Conservation (phyloP, 2,113 vertebrate genomes). For the Gymnocephalus cernua region DNA sequence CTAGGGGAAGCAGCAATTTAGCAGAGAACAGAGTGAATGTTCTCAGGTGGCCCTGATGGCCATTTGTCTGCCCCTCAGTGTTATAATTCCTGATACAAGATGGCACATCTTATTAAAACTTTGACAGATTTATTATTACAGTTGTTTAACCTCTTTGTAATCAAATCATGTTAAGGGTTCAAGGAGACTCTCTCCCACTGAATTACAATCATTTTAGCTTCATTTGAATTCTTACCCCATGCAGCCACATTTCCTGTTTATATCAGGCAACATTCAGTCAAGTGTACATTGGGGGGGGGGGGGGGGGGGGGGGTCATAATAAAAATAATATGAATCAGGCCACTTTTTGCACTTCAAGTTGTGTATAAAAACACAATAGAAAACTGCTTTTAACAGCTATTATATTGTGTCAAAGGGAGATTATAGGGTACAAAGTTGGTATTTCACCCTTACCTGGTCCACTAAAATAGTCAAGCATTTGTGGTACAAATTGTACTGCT, state of each 20-base stretch:
- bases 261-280: constrained; percentile 41
- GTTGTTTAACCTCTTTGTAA: constrained; percentile 80
- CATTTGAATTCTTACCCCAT: constrained; percentile 62
- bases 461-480: constrained; percentile 29
- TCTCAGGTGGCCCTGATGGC: constrained; percentile 73
- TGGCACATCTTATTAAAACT: constrained; percentile 71
- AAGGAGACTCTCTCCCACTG: constrained; percentile 68
- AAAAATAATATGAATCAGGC: constrained; percentile 44
- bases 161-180: constrained; percentile 71
- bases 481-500: constrained; percentile 42
- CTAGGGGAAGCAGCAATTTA: constrained; percentile 61
- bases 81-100: constrained; percentile 59
- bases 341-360: constrained; percentile 34
- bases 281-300: constrained; percentile 13
- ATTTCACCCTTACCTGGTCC: constrained; percentile 16
- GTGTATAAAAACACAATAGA: constrained; percentile 20
- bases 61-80: constrained; percentile 61
- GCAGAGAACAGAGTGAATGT: constrained; percentile 55
- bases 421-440: constrained; percentile 38
- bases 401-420: constrained; percentile 53
- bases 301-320: not conserved
- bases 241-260: constrained; percentile 63
- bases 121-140: constrained; percentile 82
- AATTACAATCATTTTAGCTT: constrained; percentile 66
- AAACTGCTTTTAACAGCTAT: constrained; percentile 36